Conservation (phyloP, 2,113 vertebrate species). For the Spea multiplicata region DNA sequence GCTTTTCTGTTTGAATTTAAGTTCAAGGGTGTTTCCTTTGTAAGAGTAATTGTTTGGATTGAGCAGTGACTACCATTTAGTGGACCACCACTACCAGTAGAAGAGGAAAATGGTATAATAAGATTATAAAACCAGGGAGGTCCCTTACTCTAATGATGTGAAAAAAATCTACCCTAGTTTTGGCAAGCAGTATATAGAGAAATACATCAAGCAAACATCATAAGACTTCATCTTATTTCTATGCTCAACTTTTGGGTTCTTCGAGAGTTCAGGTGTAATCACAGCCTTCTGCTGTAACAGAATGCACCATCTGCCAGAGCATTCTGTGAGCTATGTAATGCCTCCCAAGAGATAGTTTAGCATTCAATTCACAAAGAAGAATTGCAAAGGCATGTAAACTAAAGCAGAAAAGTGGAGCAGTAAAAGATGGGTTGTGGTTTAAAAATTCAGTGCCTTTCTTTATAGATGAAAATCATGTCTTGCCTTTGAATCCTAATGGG, state of each 20-base stretch:
- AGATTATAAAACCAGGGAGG: no score
- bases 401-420: conserved; percentile 72
- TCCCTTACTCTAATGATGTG: no score
- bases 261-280: conserved; percentile 80
- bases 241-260: conserved; percentile 65
- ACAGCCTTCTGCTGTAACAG: conserved; percentile 75
- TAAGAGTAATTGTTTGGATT: no score
- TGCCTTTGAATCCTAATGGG: conserved; percentile 58
- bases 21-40: no score
- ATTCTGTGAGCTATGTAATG: conserved; percentile 74
- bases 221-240: conserved; percentile 66
- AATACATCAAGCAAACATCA: conserved; percentile 50
- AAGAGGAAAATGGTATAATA: no score
- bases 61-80: no score
- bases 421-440: conserved; percentile 66
- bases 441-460: conserved; percentile 71
- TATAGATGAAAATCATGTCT: conserved; percentile 60
- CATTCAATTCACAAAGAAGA: conserved; percentile 77
- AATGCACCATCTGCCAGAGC: conserved; percentile 76
- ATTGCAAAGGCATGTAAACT: conserved; percentile 77
- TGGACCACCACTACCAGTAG: no score
- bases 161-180: not conserved
- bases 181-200: not conserved
- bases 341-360: conserved; percentile 77
- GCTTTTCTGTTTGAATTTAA: no score